Percentiles rank a stretch among this genome's conserved stretches.
Conservation (phyloP, 2,888 invertebrate species). For the Seira ritae region DNA sequence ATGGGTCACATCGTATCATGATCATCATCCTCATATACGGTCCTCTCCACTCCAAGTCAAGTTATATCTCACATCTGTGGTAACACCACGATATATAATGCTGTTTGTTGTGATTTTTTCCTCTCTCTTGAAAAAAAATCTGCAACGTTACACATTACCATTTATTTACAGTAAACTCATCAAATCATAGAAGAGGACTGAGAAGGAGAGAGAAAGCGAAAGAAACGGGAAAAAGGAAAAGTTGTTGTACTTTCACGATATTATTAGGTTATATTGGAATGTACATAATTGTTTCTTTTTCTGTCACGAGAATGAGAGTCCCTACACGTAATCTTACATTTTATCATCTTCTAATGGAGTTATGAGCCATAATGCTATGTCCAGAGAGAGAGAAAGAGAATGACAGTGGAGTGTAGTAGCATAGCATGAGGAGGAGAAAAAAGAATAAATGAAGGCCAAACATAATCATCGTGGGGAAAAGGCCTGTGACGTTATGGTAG, state of each 20-base stretch:
- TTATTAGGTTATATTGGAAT: conserved; percentile 7
- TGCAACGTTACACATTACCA: conserved; percentile 6
- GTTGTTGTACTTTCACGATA: background rate
- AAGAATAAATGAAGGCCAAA: conserved; percentile 12
- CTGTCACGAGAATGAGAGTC: conserved; percentile 29
- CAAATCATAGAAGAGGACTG: background rate
- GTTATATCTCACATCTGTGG: conserved; percentile 59
- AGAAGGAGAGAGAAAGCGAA: background rate
- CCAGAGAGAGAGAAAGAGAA: conserved; percentile 27
- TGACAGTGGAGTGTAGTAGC: background rate
- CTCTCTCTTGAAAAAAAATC: conserved; percentile 1
- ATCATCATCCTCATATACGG: conserved; percentile 3
- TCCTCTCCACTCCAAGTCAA: no score
- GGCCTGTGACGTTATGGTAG: conserved; percentile 21
- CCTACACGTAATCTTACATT: conserved; percentile 64
- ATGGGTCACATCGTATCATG: conserved; percentile 4
- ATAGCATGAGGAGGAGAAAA: background rate
- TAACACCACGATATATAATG: conserved; percentile 51
- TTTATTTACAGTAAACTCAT: conserved; percentile 3
- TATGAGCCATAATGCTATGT: conserved; percentile 73
- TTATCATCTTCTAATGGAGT: conserved; percentile 74
- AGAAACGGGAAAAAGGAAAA: background rate
- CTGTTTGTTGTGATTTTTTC: conserved; percentile 29
- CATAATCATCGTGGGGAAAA: conserved; percentile 29
- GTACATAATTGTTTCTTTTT: conserved; percentile 16